Evolutionary conservation across 2,888 invertebrate species (phyloP).

Genomic region (Pemphredon lugubris): DNA sequence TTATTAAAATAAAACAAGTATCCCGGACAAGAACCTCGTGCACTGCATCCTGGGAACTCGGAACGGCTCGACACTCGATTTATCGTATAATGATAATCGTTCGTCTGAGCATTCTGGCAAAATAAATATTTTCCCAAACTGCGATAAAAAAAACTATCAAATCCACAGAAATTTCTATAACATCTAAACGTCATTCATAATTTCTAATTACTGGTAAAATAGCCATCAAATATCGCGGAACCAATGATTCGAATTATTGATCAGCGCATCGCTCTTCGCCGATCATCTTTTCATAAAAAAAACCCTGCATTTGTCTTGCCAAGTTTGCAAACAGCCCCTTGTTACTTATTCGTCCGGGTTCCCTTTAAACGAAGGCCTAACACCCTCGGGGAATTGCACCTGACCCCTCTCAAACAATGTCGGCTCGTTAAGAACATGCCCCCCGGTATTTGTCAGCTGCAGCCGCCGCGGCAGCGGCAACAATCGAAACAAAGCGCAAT

Average conservation of each 20-base stretch:
- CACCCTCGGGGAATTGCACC: slow-evolving; percentile 35
- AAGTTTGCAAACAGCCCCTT: neutral
- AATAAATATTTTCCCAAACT: too few relatives aligned
- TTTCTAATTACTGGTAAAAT: too few relatives aligned
- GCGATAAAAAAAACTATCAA: too few relatives aligned
- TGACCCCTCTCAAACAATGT: slow-evolving; percentile 65
- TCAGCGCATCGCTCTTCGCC: too few relatives aligned
- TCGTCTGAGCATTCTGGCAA: too few relatives aligned
- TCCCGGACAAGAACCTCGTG: neutral
- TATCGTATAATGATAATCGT: neutral
- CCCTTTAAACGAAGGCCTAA: slow-evolving; percentile 25
- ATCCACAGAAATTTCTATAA: too few relatives aligned
- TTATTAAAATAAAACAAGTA: neutral
- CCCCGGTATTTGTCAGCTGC: slow-evolving; percentile 55
- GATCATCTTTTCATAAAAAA: too few relatives aligned
- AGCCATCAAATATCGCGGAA: too few relatives aligned
- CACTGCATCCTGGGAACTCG: neutral
- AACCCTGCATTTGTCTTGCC: too few relatives aligned
- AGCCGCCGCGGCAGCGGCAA: slow-evolving; percentile 38
- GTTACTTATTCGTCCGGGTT: slow-evolving; percentile 10
- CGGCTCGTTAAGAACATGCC: slow-evolving; percentile 65
- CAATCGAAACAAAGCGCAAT: slow-evolving; percentile 69
- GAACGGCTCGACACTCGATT: neutral
- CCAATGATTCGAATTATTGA: too few relatives aligned
- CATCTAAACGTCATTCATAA: too few relatives aligned